phyloP scores from a whole-genome alignment of 2,888 invertebrate genomes.

The Tipula vernalis region DNA sequence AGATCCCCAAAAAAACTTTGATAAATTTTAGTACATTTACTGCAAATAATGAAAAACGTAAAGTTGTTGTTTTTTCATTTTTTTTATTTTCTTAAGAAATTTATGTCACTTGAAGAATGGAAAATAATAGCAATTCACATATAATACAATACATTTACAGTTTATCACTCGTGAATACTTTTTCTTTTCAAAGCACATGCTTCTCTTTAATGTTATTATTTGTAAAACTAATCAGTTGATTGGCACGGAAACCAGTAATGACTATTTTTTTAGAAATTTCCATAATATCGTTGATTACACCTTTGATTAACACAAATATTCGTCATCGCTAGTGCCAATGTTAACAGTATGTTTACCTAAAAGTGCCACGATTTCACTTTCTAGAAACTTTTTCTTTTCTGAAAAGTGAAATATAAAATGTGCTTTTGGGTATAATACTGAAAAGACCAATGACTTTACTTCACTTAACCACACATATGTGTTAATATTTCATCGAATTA shows the following conservation, averaged over 20 bases:
- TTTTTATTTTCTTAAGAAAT: neutral
- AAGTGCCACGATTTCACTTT: neutral
- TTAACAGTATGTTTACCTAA: neutral
- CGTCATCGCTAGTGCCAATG: neutral
- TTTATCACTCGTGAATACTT: neutral
- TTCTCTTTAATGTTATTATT: too few species aligned
- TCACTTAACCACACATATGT: neutral
- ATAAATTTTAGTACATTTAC: neutral
- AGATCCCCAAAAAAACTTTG: neutral
- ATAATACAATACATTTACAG: neutral
- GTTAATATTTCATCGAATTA: neutral
- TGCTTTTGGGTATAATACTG: neutral
- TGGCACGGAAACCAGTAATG: neutral
- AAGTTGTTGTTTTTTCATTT: neutral
- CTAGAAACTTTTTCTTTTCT: neutral
- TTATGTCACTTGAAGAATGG: neutral
- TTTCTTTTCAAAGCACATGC: neutral
- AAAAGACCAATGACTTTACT: too few species aligned
- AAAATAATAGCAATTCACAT: neutral
- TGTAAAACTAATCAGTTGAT: neutral
- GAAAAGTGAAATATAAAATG: neutral
- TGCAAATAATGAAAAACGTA: neutral
- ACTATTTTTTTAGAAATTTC: neutral
- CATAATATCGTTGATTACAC: neutral
- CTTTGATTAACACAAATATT: neutral